These are phyloP conservation scores for Acestrorhynchus altus DNA, from an alignment of 2,797 vertebrate species.

Conservation along the genomic window DNA sequence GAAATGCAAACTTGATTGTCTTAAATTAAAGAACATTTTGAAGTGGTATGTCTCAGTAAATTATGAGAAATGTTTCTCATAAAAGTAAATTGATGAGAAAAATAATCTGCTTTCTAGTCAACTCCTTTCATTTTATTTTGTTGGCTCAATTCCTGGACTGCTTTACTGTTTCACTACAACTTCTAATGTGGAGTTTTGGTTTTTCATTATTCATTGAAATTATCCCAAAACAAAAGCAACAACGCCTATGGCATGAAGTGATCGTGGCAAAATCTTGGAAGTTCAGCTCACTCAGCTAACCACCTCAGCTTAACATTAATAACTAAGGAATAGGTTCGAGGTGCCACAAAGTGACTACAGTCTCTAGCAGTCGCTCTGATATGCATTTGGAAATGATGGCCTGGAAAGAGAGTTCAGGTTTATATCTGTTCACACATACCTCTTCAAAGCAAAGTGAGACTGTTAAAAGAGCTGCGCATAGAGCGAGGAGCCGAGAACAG, in stretches of 20 bases:
- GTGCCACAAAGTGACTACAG: background rate
- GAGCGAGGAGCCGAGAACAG: background rate
- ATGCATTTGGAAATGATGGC: background rate
- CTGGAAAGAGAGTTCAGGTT: conserved; percentile 7
- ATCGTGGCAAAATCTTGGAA: too few species aligned
- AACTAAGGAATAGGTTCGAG: background rate
- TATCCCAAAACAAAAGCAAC: background rate
- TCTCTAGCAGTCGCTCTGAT: background rate
- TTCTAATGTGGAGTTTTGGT: too few species aligned
- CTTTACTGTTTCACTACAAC: background rate
- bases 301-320: background rate
- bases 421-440: background rate
- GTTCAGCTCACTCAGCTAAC: too few species aligned
- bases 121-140: background rate
- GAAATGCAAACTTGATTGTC: background rate
- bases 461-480: conserved; percentile 2
- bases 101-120: too few species aligned
- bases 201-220: background rate
- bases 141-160: background rate
- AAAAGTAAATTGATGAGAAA: too few species aligned
- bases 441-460: background rate
- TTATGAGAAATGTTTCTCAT: too few species aligned
- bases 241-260: too few species aligned
- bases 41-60: too few species aligned
- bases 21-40: too few species aligned